Conservation (phyloP, 2,888 invertebrate species). For the Exephanes ischioxanthus region DNA sequence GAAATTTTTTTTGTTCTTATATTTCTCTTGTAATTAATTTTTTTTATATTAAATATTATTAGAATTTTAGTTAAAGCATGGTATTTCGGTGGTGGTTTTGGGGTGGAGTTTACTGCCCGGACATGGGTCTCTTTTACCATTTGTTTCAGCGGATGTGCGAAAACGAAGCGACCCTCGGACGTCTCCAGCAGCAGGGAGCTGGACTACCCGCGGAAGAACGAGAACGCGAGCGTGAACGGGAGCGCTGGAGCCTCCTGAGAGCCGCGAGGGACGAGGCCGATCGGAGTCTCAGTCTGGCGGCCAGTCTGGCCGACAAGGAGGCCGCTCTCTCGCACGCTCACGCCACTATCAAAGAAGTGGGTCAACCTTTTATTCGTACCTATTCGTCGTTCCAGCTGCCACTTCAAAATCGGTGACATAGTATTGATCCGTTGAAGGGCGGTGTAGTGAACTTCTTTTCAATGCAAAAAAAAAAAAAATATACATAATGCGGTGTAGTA, state of each 20-base stretch:
- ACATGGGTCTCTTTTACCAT: conserved; percentile 82
- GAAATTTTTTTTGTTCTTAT: background rate
- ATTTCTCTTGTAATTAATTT: background rate
- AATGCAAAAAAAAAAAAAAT: background rate
- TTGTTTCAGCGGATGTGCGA: conserved; percentile 91
- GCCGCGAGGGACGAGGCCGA: conserved; percentile 97
- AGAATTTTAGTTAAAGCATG: conserved; percentile 53
- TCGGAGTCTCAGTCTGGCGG: conserved; percentile 93
- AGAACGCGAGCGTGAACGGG: conserved; percentile 91
- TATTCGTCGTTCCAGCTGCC: background rate
- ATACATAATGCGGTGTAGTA: background rate
- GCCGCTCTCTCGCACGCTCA: conserved; percentile 94
- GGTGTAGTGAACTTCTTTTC: background rate
- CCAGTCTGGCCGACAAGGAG: conserved; percentile 95
- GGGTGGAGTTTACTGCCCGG: conserved; percentile 83
- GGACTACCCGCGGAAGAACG: conserved; percentile 95
- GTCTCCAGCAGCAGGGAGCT: conserved; percentile 95
- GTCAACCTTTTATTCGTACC: conserved; percentile 63
- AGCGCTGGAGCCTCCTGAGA: conserved; percentile 94
- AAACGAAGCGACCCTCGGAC: conserved; percentile 91
- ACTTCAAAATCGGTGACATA: background rate
- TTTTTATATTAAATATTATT: background rate
- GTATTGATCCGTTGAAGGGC: background rate
- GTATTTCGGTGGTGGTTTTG: conserved; percentile 77
- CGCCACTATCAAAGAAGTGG: conserved; percentile 93